Percentiles rank a stretch among this genome's conserved stretches.
Conservation (phyloP, 64 coral and sea anemone species). For the Hydrozoanthus tunicans region DNA sequence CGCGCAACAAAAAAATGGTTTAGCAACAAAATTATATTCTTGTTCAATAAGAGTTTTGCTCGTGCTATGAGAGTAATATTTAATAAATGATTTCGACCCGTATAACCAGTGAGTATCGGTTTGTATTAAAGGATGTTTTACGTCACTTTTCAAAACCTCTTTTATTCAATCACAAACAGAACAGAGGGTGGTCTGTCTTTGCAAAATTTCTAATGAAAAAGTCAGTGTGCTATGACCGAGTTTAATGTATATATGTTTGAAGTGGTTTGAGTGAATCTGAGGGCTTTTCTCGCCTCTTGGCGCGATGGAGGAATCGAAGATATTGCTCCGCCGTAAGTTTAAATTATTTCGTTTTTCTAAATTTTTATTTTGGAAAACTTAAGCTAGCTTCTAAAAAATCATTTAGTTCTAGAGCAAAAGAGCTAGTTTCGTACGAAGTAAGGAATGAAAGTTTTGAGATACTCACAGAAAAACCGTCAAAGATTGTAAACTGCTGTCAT, state of each 20-base stretch:
- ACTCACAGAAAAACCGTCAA: too few relatives aligned
- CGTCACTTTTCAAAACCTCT: background rate
- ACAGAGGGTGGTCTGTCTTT: conserved; percentile 2
- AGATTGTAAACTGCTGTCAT: too few relatives aligned
- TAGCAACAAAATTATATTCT: background rate
- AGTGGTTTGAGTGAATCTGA: background rate
- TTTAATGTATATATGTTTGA: background rate
- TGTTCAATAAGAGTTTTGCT: background rate
- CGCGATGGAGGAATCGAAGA: background rate
- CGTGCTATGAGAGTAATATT: background rate
- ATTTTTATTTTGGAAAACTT: too few relatives aligned
- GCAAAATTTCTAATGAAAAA: conserved; percentile 2
- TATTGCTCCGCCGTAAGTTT: conserved; percentile 5
- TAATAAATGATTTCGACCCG: background rate
- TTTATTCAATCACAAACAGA: conserved; percentile 12
- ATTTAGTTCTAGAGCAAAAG: background rate
- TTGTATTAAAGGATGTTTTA: conserved; percentile 1
- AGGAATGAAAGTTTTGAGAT: too few relatives aligned
- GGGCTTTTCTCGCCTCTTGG: background rate
- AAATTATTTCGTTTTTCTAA: background rate
- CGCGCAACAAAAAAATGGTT: background rate
- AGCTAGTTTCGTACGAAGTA: too few relatives aligned
- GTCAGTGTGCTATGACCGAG: background rate
- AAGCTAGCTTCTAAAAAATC: background rate
- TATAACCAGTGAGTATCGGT: conserved; percentile 2